Base-by-base conservation (phyloP, 2,113 vertebrate species). In the Typhlomys cinereus region DNA sequence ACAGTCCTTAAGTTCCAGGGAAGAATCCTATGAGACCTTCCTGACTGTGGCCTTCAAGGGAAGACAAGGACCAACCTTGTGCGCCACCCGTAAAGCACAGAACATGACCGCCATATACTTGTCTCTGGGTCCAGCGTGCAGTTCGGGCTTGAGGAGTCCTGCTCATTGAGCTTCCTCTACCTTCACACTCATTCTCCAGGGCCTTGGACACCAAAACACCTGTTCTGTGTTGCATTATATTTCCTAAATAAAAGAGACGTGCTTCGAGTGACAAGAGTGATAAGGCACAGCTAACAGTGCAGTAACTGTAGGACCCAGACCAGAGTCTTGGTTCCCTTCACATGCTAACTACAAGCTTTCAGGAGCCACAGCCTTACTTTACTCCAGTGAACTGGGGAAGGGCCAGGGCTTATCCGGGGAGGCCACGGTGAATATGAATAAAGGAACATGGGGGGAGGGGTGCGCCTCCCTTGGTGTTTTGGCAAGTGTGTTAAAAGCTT, bases 61-160 rank as follows among this genome's bases (percentile, higher is more conserved):
- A 23, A 18, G 31, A 21, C 31, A 4, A 29, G 18, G 31, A 31
- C 34, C 25, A 74, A 41, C 5, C 15, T 34, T 48, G 10, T 25
- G 4, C 0, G 2, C n/a, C 14, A 39, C 4, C 73, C 52, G 62
- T 4, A 31, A 21, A 17, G 36, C 79, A 14, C 1, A 10, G 3
- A 5, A 2, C 46, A 67, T 46, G 61, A 41, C 34, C 70, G 76
- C 70, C 46, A 1, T 23, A 7, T 18, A 36, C 62, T 36, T 27
- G 59, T 59, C 44, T 18, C 75, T 23, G 17, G 25, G 18, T 39
- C 39, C 61, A 50, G 15, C 54, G 7, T 20, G 54, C 25, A 50
- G 34, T 6, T 23, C 2, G 44, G 25, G 52, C 41, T 59, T 31
- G 13, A 61, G 31, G 67, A 62, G 4, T 50, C 36, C 36, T 0